Conservation (phyloP, 2,888 invertebrate species). For the Thymelicus lineola region DNA sequence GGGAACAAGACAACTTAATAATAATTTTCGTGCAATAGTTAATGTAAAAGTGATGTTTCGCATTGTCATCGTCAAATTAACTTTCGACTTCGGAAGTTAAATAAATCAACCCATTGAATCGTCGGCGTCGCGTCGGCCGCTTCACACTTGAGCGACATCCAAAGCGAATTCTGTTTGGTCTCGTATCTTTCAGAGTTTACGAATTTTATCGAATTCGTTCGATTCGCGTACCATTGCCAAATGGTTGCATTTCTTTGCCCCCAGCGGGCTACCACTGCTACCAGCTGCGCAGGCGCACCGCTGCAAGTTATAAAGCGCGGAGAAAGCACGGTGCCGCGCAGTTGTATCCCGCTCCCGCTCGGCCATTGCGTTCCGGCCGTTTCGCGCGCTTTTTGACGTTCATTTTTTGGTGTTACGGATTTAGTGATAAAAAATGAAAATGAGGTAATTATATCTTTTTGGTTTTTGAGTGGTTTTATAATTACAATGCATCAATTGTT, state of each 20-base stretch:
- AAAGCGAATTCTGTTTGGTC: slow-evolving; percentile 37
- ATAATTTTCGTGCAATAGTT: not conserved
- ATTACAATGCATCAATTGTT: slow-evolving; percentile 7
- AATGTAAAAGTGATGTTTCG: slow-evolving; percentile 34
- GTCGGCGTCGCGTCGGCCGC: slow-evolving; percentile 10
- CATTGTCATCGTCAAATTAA: slow-evolving; percentile 43
- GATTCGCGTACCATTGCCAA: slow-evolving; percentile 72
- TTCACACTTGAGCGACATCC: slow-evolving; percentile 46
- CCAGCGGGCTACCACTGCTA: slow-evolving; percentile 49
- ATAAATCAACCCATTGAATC: slow-evolving; percentile 40
- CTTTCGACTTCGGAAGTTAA: slow-evolving; percentile 44
- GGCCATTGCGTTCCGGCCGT: slow-evolving; percentile 54
- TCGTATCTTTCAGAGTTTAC: slow-evolving; percentile 31
- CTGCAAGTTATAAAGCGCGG: slow-evolving; percentile 77
- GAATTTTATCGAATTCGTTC: slow-evolving; percentile 59
- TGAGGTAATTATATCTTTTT: slow-evolving; percentile 66
- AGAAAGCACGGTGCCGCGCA: slow-evolving; percentile 76
- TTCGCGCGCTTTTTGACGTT: slow-evolving; percentile 66
- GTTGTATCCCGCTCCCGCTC: slow-evolving; percentile 43
- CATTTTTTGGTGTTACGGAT: slow-evolving; percentile 61
- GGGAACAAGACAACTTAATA: not conserved
- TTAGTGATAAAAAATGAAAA: slow-evolving; percentile 59
- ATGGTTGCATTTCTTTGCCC: slow-evolving; percentile 74
- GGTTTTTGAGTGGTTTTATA: slow-evolving; percentile 22
- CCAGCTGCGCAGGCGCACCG: slow-evolving; percentile 27